Evolutionary conservation across 2,113 vertebrate genomes (phyloP).

Genomic region (Gymnarchus niloticus): DNA sequence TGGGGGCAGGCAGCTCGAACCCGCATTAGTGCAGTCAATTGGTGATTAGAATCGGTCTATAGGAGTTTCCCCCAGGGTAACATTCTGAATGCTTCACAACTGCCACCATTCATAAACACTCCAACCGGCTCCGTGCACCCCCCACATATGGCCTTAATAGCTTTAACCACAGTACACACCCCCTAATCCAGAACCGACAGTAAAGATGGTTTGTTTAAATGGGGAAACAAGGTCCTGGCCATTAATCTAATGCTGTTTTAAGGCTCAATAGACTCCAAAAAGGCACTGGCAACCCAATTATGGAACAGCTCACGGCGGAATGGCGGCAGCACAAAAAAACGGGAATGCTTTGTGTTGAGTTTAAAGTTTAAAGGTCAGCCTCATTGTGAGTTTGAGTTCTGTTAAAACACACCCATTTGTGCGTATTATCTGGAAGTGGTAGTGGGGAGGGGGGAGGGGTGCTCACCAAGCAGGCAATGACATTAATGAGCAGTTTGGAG

Average conservation of each 20-base stretch:
- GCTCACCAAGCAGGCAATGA: background rate
- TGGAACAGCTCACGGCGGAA: background rate
- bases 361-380: background rate
- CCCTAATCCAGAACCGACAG: constrained; percentile 13
- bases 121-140: background rate
- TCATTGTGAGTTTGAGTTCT: background rate
- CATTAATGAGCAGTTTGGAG: background rate
- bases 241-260: constrained; percentile 33
- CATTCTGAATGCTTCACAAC: constrained; percentile 35
- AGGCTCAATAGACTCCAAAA: constrained; percentile 30
- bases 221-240: background rate
- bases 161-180: constrained; percentile 1
- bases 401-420: background rate
- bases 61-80: background rate
- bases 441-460: background rate
- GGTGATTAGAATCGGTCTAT: constrained; percentile 30
- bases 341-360: constrained; percentile 17
- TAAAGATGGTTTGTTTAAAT: constrained; percentile 29
- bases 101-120: constrained; percentile 9
- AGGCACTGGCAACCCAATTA: constrained; percentile 23
- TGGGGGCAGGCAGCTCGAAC: constrained; percentile 26
- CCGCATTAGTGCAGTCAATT: constrained; percentile 32
- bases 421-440: background rate
- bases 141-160: constrained; percentile 5
- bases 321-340: no score